phyloP scores from a whole-genome alignment of 2,113 vertebrate genomes.

The Onychorhynchus coronatus region DNA sequence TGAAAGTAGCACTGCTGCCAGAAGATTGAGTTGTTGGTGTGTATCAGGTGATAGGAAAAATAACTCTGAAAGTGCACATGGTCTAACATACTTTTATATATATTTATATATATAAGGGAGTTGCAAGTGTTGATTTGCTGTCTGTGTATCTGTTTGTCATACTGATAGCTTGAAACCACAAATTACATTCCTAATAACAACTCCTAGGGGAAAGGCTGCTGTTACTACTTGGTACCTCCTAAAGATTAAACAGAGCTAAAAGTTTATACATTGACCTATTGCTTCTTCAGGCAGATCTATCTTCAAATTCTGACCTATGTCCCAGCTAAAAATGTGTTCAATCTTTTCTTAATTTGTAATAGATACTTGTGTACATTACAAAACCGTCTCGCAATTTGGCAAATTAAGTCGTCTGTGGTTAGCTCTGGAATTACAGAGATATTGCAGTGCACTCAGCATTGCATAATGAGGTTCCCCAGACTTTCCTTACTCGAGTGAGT shows the following conservation, averaged over 20 bases:
- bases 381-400: conserved; percentile 41
- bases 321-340: conserved; percentile 16
- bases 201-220: background rate
- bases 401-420: conserved; percentile 53
- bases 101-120: background rate
- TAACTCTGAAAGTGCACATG: background rate
- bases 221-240: background rate
- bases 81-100: background rate
- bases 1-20: conserved; percentile 52
- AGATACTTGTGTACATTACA: conserved; percentile 55
- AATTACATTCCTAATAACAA: background rate
- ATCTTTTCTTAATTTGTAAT: conserved; percentile 29
- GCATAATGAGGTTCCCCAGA: conserved; percentile 30
- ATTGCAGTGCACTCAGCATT: conserved; percentile 47
- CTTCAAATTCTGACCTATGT: conserved; percentile 4
- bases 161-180: background rate
- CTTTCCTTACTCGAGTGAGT: conserved; percentile 35
- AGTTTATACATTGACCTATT: background rate
- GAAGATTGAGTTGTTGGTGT: background rate
- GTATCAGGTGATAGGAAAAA: conserved; percentile 38
- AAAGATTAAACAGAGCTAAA: background rate
- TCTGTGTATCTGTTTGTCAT: background rate
- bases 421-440: conserved; percentile 44
- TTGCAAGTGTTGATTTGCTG: background rate
- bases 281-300: background rate